Evolutionary conservation across 2,113 vertebrate genomes (phyloP), one percentile per base, ranked within the genome.

Genomic region (Gnathonemus longibarbis): DNA sequence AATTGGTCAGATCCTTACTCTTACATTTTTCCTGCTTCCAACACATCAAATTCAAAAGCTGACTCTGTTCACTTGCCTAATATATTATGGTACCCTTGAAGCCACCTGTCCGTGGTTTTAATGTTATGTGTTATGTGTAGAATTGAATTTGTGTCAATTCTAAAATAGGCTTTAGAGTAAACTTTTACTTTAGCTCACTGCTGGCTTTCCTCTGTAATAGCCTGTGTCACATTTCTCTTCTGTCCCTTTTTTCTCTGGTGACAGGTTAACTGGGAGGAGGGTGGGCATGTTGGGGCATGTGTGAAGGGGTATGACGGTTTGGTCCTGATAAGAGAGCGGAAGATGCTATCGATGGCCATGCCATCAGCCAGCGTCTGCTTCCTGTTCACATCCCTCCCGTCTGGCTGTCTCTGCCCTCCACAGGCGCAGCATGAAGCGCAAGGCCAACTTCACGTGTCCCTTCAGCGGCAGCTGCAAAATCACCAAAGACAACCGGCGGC

Each of bases 401-500:
- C 62, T 31, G 62, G 62, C 62, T 70, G n/a, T 70, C n/a, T 27
- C 62, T 27, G n/a, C 27, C 77, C 52, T 42, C 90, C 46, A 24
- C 92, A 99, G 98, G 94, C 97, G 98, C 91, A 99, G 98, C 91
- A 99, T 99, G 98, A 99, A 99, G 94, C 96, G 97, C 84, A 99
- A 99, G 92, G 98, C 98, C 0, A 93, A 93, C 88, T 99, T 99
- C 95, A 98, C 97, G 0, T 99, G 98, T 89, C 98, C 98, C 21
- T 99, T 99, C 95, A 99, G 94, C 0, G 96, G 97, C 5, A 97
- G 97, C 94, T 99, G 98, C 93, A 96, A 94, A 91, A 99, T 99
- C 95, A 99, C 98, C 95, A 99, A 99, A 95, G 98, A 99, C 95
- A 99, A 99, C 96, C 96, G 98, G 87, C 96, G 98, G 52, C 98